phyloP scores from a whole-genome alignment of 92 coral and sea anemone genomes.

The Palythoa grandiflora region DNA sequence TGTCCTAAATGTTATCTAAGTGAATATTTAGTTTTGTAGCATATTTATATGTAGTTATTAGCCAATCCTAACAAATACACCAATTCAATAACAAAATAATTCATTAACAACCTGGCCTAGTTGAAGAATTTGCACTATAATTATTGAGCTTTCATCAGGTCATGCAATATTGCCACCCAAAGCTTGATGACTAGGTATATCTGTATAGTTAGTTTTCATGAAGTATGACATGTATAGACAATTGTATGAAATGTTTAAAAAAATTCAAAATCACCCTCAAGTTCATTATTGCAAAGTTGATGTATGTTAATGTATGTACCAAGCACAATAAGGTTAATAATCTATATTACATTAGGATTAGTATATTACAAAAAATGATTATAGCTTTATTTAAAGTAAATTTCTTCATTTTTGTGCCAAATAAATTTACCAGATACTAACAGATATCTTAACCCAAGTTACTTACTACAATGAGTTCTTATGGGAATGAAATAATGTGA shows the following conservation, averaged over 20 bases:
- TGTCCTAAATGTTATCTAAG: neutral
- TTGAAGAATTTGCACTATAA: neutral
- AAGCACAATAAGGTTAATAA: neutral
- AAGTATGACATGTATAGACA: neutral
- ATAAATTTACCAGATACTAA: neutral
- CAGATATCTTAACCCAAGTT: neutral
- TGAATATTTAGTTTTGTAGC: neutral
- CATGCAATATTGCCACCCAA: neutral
- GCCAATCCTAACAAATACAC: neutral
- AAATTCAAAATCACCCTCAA: neutral
- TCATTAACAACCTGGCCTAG: neutral
- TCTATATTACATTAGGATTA: neutral
- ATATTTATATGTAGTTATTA: neutral
- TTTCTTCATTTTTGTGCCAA: neutral
- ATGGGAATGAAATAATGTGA: neutral
- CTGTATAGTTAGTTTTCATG: neutral
- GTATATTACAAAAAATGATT: neutral
- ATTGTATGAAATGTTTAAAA: neutral
- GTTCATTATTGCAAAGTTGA: neutral
- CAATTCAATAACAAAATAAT: neutral
- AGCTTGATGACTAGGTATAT: neutral
- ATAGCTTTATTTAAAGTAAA: neutral
- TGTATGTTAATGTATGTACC: neutral
- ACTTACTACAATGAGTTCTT: neutral
- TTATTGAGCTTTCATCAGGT: neutral